Base-by-base conservation (phyloP, 2,113 vertebrate species). In the Aegotheles bennettii region DNA sequence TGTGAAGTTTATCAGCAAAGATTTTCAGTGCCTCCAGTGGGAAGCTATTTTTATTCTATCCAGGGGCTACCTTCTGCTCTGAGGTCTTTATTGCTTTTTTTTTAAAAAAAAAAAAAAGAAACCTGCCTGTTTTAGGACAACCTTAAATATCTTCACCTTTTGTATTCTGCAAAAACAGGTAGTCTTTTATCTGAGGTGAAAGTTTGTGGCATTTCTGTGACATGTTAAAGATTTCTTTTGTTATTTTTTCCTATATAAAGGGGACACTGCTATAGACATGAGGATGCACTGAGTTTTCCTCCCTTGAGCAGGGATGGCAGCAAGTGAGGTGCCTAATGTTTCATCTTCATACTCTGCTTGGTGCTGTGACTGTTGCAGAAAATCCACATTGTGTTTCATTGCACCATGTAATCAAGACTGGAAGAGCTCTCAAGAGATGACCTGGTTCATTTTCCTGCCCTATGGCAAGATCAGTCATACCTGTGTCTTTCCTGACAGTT, bases 41-140 rank as follows among this genome's bases (percentile, higher is more conserved):
- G 89, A 95, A 35, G 64, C 87, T 96, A 97, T 96, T 96, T 96
- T 94, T 95, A 23, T 77, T 85, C 94, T 93, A 5, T 89, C 92
- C 73, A 81, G 93, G 78, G 89, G 92, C 89, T 90, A 87, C 85
- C 76, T 88, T 96, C 74, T 91, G 54, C 78, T 90, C 50, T 57
- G 74, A 94, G 90, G 78, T 88, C 90, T 84, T 91, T 84, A 88
- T 77, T 17, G 3, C 20, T 33, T 63, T 86, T 88, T 86, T 76
- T 68, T 10, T 33, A n/a, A n/a, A n/a, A n/a, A n/a, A n/a, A n/a
- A n/a, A 76, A 40, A 75, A 85, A 53, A 92, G 63, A 76, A 95
- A 92, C 74, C 75, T 96, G 50, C 51, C 9, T 90, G 29, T 48
- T 94, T 75, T 87, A 97, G 92, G 69, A 73, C 69, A 81, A 68